Conservation (phyloP, 2,113 vertebrate genomes). For the Sitta europaea region DNA sequence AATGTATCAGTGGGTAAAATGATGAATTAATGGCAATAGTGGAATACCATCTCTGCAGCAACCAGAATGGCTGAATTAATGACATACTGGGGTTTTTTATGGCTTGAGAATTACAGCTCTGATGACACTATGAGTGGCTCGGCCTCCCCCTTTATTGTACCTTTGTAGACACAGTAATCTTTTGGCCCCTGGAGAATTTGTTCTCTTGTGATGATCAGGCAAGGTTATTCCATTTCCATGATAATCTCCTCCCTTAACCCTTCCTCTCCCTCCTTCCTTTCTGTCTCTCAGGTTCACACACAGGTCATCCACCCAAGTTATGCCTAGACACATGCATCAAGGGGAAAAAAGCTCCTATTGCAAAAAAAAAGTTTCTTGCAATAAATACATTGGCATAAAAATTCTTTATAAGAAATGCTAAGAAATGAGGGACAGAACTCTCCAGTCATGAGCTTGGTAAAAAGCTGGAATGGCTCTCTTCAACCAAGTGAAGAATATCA, state of each 20-base stretch:
- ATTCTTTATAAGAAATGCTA: background rate
- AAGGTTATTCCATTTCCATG: slow-evolving; percentile 48
- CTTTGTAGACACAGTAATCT: background rate
- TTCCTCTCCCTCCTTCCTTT: background rate
- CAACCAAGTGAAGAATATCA: background rate
- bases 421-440: background rate
- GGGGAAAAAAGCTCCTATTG: background rate
- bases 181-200: slow-evolving; percentile 8
- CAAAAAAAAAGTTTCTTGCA: background rate
- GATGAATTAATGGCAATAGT: slow-evolving; percentile 70
- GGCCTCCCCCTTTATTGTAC: slow-evolving; percentile 48
- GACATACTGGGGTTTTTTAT: slow-evolving; percentile 64
- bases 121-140: slow-evolving; percentile 47
- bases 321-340: background rate
- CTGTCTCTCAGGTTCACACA: slow-evolving; percentile 37
- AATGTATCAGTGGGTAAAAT: slow-evolving; percentile 69
- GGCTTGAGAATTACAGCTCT: slow-evolving; percentile 64
- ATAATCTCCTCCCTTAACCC: background rate
- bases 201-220: background rate
- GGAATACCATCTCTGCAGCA: slow-evolving; percentile 62
- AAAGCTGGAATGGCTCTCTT: background rate
- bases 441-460: background rate
- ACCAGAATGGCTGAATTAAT: slow-evolving; percentile 72
- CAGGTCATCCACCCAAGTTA: slow-evolving; percentile 42
- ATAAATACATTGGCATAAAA: background rate